A percentile compares a stretch with the other conserved stretches of the same genome.
Conservation (phyloP, 2,113 vertebrate species). For the Psophia crepitans region DNA sequence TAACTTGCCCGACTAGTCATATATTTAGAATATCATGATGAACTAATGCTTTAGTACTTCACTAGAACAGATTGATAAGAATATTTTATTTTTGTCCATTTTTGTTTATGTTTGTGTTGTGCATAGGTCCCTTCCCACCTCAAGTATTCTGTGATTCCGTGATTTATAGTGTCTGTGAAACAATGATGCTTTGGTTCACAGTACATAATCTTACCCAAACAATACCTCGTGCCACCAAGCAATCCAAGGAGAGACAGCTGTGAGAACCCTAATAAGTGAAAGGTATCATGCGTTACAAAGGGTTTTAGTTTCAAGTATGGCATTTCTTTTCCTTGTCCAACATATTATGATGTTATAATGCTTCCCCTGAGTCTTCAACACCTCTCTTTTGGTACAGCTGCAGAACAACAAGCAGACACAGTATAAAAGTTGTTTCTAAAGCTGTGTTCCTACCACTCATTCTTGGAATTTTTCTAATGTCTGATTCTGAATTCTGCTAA, state of each 20-base stretch:
- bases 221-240: neutral
- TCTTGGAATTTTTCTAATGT: neutral
- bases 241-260: neutral
- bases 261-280: neutral
- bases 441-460: neutral
- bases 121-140: neutral
- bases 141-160: neutral
- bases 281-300: neutral
- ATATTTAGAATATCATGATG: neutral
- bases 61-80: neutral
- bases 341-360: neutral
- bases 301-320: neutral
- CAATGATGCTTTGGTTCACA: neutral
- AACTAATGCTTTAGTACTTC: neutral
- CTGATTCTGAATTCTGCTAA: neutral
- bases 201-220: neutral
- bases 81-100: neutral
- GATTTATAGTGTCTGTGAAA: neutral
- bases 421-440: neutral
- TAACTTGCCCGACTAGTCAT: neutral
- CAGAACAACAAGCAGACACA: neutral
- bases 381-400: neutral
- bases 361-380: neutral
- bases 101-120: neutral
- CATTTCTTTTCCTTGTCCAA: neutral